These are phyloP conservation scores for Orchesella cincta DNA, from an alignment of 1,140 invertebrate species.

Conservation along the genomic window DNA sequence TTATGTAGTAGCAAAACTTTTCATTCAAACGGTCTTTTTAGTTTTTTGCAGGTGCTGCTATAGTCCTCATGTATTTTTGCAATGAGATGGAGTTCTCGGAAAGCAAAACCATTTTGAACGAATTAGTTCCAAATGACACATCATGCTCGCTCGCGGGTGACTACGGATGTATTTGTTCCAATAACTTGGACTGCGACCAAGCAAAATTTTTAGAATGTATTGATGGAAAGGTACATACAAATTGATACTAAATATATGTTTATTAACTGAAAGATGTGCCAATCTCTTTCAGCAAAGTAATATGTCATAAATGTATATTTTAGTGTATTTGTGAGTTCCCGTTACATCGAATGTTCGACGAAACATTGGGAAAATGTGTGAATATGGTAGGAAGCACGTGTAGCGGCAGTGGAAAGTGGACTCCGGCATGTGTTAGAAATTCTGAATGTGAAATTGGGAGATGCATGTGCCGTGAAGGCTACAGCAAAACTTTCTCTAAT, in stretches of 20 bases:
- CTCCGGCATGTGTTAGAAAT: constrained; percentile 25
- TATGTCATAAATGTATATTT: not conserved
- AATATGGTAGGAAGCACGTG: not conserved
- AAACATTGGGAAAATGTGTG: constrained; percentile 8
- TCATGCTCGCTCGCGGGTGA: not conserved
- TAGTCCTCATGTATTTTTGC: not conserved
- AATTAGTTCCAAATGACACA: not conserved
- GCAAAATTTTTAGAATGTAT: constrained; percentile 31
- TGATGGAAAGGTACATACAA: constrained; percentile 37
- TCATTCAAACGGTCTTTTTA: not conserved
- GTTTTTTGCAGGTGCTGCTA: not conserved
- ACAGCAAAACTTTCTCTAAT: constrained; percentile 18
- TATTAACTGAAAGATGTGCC: not conserved
- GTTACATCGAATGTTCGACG: constrained; percentile 26
- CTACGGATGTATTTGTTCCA: not conserved
- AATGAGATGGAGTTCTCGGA: not conserved
- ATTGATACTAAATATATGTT: not conserved
- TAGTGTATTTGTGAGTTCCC: constrained; percentile 34
- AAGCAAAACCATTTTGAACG: not conserved
- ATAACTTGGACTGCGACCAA: constrained; percentile 7
- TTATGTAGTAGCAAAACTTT: not conserved
- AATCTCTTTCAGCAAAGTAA: not conserved
- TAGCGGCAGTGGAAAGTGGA: not conserved
- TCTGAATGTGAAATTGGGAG: constrained; percentile 25
- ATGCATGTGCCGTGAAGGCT: constrained; percentile 30